phyloP scores from a whole-genome alignment of 1,140 invertebrate genomes.

The Euschistus heros region DNA sequence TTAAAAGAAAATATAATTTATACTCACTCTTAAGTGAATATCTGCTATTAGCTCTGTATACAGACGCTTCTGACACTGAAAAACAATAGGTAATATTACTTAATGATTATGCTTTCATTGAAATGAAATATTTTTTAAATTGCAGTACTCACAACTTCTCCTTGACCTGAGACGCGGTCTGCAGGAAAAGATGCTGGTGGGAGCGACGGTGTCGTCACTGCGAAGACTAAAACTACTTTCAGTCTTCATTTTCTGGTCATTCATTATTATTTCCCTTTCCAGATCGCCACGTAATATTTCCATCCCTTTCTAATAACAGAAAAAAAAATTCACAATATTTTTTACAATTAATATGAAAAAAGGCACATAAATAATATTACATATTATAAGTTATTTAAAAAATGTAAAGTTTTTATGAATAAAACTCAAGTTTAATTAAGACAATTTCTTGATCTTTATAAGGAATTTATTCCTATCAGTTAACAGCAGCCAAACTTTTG shows the following conservation, averaged over 20 bases:
- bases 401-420: too few relatives aligned
- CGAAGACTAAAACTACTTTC: conserved; percentile 3
- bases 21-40: conserved; percentile 25
- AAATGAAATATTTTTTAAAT: too few relatives aligned
- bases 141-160: not conserved
- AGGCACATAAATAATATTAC: too few relatives aligned
- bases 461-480: too few relatives aligned
- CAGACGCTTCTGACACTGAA: conserved; percentile 25
- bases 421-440: too few relatives aligned
- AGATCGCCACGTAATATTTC: not conserved
- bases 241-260: conserved; percentile 1
- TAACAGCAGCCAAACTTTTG: too few relatives aligned
- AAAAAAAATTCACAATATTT: too few relatives aligned
- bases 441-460: too few relatives aligned
- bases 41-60: conserved; percentile 23
- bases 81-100: not conserved
- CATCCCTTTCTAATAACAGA: not conserved
- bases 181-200: conserved; percentile 2
- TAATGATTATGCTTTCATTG: too few relatives aligned
- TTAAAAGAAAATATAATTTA: not conserved
- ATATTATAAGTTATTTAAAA: too few relatives aligned
- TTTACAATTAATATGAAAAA: too few relatives aligned
- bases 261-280: not conserved
- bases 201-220: not conserved
- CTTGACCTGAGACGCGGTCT: not conserved